Conservation (phyloP, 2,797 vertebrate genomes). For the Acrossocheilus wenchowensis region DNA sequence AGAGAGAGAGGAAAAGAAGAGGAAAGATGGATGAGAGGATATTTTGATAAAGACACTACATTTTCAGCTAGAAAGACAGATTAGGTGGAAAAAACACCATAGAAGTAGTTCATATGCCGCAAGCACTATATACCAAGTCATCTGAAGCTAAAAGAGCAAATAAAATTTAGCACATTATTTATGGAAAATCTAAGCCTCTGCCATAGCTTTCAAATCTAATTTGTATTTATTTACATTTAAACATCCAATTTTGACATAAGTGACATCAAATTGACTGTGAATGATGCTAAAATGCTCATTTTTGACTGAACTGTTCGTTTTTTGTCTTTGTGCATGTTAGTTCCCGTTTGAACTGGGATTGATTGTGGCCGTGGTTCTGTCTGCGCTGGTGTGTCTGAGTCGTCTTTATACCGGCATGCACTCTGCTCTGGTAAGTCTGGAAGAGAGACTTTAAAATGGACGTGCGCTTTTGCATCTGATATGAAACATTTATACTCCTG, state of each 20-base stretch:
- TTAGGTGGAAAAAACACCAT: background rate
- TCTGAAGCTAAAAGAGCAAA: background rate
- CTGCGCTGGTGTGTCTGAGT: conserved; percentile 90
- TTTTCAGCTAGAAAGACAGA: conserved; percentile 17
- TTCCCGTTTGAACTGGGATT: conserved; percentile 87
- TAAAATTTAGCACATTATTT: background rate
- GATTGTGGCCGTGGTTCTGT: conserved; percentile 81
- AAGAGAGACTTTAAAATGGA: conserved; percentile 14
- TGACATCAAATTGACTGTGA: background rate
- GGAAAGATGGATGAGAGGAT: conserved; percentile 9
- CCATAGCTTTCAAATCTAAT: background rate
- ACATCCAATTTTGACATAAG: background rate
- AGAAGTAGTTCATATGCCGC: background rate
- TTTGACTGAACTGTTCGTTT: background rate
- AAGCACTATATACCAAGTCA: background rate
- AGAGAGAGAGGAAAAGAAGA: background rate
- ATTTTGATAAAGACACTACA: conserved; percentile 21
- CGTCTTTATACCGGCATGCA: conserved; percentile 97
- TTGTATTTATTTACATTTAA: background rate
- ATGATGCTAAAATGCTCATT: background rate
- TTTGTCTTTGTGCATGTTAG: conserved; percentile 70
- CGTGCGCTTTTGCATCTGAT: conserved; percentile 13
- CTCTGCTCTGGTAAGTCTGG: conserved; percentile 90
- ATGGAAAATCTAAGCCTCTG: background rate
- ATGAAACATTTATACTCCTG: conserved; percentile 63